Conservation (phyloP, 92 coral and sea anemone species). For the Micromussa lordhowensis region DNA sequence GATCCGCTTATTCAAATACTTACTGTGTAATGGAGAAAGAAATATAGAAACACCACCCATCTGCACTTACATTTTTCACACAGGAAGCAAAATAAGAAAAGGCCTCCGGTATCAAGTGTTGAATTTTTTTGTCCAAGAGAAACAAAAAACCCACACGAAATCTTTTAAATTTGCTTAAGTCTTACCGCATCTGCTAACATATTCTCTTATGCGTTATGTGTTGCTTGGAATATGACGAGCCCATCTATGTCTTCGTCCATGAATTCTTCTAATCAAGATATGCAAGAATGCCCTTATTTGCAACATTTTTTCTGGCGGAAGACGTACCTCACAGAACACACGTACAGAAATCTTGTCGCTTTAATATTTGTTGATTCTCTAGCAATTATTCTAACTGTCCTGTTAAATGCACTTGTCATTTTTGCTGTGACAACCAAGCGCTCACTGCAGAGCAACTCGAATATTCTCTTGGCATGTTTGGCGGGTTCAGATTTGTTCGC, state of each 20-base stretch:
- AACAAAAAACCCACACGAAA: no score
- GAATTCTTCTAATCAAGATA: neutral
- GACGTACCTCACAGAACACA: neutral
- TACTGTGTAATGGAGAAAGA: no score
- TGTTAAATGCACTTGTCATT: neutral
- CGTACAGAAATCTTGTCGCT: neutral
- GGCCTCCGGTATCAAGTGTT: no score
- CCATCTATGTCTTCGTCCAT: neutral
- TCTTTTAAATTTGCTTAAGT: no score
- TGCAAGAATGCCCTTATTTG: neutral
- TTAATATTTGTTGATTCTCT: neutral
- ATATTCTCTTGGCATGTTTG: constrained; percentile 3
- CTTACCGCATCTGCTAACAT: neutral
- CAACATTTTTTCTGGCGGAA: neutral
- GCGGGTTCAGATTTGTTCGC: constrained; percentile 5
- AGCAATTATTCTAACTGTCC: neutral
- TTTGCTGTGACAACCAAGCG: neutral
- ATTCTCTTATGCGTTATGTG: no score
- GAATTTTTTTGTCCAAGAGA: no score
- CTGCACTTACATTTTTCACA: no score
- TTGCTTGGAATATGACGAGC: neutral
- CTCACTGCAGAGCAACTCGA: neutral
- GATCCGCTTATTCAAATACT: no score
- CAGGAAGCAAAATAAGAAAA: no score
- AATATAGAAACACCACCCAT: no score